phyloP scores from a whole-genome alignment of 2,113 vertebrate species.

The Pimephales promelas region DNA sequence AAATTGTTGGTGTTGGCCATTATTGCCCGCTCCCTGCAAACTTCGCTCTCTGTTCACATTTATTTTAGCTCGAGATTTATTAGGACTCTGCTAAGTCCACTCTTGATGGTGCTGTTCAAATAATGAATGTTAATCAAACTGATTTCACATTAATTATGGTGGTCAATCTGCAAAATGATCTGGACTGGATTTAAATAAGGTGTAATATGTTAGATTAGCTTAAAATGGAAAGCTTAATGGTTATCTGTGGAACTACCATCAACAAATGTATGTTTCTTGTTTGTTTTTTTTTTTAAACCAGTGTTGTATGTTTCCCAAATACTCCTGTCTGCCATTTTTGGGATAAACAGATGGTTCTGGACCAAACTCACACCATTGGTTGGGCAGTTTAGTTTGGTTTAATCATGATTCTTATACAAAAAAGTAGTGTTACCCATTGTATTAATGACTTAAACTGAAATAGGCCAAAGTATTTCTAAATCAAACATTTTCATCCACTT shows the following conservation, averaged over 20 bases:
- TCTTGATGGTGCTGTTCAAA: neutral
- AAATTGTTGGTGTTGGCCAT: constrained; percentile 46
- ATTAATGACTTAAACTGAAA: neutral
- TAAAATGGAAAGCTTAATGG: neutral
- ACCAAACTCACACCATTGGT: neutral
- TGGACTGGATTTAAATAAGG: neutral
- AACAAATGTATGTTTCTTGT: neutral
- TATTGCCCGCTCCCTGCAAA: constrained; percentile 30
- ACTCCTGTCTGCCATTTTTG: neutral
- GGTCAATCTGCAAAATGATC: neutral
- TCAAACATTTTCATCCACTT: neutral
- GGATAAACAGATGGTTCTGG: neutral
- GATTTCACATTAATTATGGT: neutral
- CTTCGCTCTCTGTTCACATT: constrained; percentile 24
- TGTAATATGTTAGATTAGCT: neutral
- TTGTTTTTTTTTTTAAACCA: too few relatives aligned
- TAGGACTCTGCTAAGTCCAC: neutral
- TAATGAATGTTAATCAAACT: constrained; percentile 36
- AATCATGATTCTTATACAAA: neutral
- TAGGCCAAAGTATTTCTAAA: neutral
- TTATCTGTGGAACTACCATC: neutral
- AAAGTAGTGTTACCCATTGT: neutral
- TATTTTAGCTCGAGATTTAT: constrained; percentile 18
- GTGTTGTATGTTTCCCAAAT: neutral
- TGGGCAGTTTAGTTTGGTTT: neutral